Evolutionary conservation across 2,888 invertebrate genomes (phyloP).

Genomic region (Brenthis ino): DNA sequence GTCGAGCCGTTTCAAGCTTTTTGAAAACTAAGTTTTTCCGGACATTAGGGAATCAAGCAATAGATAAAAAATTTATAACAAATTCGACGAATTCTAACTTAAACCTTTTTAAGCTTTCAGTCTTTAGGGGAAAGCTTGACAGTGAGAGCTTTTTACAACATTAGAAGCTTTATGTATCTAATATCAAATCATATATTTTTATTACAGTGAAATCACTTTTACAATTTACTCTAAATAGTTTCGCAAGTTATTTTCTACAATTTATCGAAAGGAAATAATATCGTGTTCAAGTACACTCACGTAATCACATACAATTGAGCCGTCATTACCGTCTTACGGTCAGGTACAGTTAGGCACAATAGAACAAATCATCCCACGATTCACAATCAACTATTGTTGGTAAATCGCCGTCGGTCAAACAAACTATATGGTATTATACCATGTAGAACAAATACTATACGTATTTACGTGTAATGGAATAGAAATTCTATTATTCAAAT

Average conservation of each 20-base stretch:
- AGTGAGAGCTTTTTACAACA: too few relatives aligned
- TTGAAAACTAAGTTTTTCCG: too few relatives aligned
- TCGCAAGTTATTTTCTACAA: constrained; percentile 8
- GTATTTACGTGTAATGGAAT: neutral
- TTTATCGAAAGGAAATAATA: constrained; percentile 24
- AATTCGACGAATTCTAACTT: too few relatives aligned
- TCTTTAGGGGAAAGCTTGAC: too few relatives aligned
- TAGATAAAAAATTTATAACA: too few relatives aligned
- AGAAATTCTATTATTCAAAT: neutral
- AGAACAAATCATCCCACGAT: constrained; percentile 49
- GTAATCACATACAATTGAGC: constrained; percentile 47
- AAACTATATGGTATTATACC: constrained; percentile 15
- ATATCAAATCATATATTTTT: too few relatives aligned
- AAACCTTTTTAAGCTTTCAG: too few relatives aligned
- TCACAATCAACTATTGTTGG: constrained; percentile 48
- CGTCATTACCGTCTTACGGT: constrained; percentile 43
- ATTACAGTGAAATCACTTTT: too few relatives aligned
- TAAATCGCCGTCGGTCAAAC: constrained; percentile 34
- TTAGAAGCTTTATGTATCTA: too few relatives aligned
- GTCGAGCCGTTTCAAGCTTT: too few relatives aligned
- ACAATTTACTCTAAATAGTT: neutral
- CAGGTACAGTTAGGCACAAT: constrained; percentile 47
- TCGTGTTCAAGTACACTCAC: constrained; percentile 40
- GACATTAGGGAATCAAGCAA: too few relatives aligned
- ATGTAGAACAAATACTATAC: constrained; percentile 6